These are phyloP conservation scores for Allolobophora icterica DNA, from an alignment of 2,888 invertebrate genomes.

Conservation along the genomic window DNA sequence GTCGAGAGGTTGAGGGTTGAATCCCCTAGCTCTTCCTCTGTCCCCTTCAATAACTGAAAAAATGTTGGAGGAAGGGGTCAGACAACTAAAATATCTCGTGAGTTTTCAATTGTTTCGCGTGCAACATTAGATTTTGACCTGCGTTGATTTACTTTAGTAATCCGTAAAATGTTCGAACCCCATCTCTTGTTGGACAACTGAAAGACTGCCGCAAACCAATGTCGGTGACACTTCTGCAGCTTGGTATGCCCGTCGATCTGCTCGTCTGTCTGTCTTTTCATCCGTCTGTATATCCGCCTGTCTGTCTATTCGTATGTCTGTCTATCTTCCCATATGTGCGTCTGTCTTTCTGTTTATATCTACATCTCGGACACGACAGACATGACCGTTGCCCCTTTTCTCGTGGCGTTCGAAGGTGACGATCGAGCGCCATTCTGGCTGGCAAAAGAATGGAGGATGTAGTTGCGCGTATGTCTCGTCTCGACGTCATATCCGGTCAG, in stretches of 20 bases:
- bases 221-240: neutral
- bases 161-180: no score
- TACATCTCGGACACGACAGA: constrained; percentile 18
- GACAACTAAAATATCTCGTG: no score
- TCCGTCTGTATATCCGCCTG: no score
- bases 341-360: neutral
- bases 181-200: neutral
- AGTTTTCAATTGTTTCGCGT: no score
- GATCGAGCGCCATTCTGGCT: constrained; percentile 4
- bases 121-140: no score
- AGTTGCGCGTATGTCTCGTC: neutral
- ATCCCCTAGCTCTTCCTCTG: no score
- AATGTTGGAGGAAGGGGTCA: no score
- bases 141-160: no score
- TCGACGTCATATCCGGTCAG: constrained; percentile 26
- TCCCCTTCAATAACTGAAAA: no score
- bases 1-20: no score
- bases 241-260: no score
- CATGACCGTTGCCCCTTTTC: neutral
- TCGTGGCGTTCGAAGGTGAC: neutral
- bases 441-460: neutral
- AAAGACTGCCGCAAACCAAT: neutral
- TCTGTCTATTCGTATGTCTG: neutral
- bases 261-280: neutral
- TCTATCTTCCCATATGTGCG: neutral